These are phyloP conservation scores for Oryctolagus cuniculus DNA, from an alignment of 2,113 vertebrate species.

Conservation along the genomic window DNA sequence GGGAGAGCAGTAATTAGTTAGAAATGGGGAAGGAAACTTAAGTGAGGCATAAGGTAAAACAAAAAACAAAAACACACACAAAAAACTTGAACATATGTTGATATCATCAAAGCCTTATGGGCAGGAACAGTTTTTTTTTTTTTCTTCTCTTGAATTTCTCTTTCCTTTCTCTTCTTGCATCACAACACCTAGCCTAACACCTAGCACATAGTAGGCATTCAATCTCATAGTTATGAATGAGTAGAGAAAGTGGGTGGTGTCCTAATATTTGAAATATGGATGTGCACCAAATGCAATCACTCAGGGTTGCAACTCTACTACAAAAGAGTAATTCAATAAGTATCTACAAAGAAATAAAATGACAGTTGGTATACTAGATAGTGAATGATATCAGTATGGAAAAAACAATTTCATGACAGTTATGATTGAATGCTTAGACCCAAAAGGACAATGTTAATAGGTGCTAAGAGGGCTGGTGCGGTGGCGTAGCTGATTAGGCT, in stretches of 20 bases:
- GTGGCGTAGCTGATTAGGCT: too few species aligned
- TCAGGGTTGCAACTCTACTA: background rate
- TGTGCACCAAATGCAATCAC: too few species aligned
- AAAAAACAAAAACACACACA: background rate
- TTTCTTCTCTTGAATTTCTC: background rate
- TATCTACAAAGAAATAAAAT: constrained; percentile 37
- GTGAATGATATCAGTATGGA: background rate
- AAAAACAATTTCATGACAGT: background rate
- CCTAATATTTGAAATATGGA: too few species aligned
- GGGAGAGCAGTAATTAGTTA: background rate
- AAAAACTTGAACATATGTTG: too few species aligned
- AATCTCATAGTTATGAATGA: background rate
- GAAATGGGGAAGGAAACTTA: background rate
- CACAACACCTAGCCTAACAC: background rate
- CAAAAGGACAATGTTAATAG: too few species aligned
- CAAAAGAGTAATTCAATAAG: background rate
- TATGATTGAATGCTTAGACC: too few species aligned
- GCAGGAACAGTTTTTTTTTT: background rate
- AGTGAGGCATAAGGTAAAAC: background rate
- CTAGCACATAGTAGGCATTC: background rate
- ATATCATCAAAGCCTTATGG: background rate
- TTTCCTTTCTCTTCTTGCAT: constrained; percentile 31
- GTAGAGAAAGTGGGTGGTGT: background rate
- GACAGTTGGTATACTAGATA: background rate
- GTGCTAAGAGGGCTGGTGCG: too few species aligned